Evolutionary conservation across 2,113 vertebrate species (phyloP), one percentile per base, ranked within the genome.

Genomic region (Egretta garzetta): DNA sequence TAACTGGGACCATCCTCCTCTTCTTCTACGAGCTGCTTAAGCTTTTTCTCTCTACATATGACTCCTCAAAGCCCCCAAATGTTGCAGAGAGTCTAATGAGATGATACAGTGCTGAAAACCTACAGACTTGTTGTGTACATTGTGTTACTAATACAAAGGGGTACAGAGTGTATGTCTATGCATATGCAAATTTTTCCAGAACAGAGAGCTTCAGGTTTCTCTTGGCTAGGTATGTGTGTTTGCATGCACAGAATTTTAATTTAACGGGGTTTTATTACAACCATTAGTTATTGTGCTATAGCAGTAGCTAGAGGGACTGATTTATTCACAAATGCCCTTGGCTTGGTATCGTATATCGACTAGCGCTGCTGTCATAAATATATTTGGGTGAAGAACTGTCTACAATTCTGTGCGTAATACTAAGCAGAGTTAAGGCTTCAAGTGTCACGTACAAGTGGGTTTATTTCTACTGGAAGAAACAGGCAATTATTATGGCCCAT

Each of bases 401-500:
- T 89, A 85, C 70, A 89, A 10, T 79, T 79, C 68, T 19, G 15
- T 50, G 58, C 8, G 4, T 85, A 91, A 96, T 88, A 87, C 70
- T 75, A 79, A 97, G 72, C 77, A 92, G 80, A 95, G 92, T 95
- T 93, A 95, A 93, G 76, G 83, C 94, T 97, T 94, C 80, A 85
- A 95, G 94, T 95, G 88, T 87, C 93, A 92, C 73, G 84, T 96
- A 97, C 70, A 96, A 91, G 86, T 94, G 87, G 79, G 91, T 90
- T 96, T 95, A 88, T 94, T 91, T 84, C 95, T 94, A 3, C 84
- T 81, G 94, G 39, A 97, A 96, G 86, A 96, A 96, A 91, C 84
- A 87, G 94, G 80, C 91, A 96, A 95, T 96, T 97, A 96, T 93
- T 96, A 96, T 86, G 93, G 94, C 89, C 93, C 95, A 97, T 92